Conservation (phyloP, 2,797 vertebrate species). For the Eurystomus glaucurus region DNA sequence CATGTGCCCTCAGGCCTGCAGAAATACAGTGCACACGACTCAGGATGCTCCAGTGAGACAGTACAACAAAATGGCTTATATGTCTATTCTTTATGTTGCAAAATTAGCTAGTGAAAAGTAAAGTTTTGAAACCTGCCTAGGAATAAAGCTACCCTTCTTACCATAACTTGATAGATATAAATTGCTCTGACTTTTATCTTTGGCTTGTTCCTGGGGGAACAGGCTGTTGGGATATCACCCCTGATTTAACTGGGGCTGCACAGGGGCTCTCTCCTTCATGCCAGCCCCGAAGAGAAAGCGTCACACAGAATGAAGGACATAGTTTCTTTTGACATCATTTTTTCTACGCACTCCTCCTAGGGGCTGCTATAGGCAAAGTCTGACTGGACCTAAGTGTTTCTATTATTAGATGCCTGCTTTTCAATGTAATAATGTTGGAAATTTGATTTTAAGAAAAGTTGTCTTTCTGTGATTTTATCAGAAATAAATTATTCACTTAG, state of each 20-base stretch:
- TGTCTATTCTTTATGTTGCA: neutral
- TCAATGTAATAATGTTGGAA: neutral
- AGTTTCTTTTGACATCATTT: neutral
- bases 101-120: neutral
- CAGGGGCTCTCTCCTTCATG: neutral
- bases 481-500: neutral
- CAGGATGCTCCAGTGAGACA: neutral
- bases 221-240: neutral
- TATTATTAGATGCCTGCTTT: neutral
- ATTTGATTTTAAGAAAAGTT: neutral
- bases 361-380: neutral
- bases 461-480: neutral
- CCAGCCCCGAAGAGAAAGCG: neutral
- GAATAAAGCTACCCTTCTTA: neutral
- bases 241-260: neutral
- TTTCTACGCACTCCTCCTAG: neutral
- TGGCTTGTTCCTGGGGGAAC: neutral
- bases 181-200: neutral
- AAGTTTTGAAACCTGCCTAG: neutral
- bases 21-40: rapidly evolving
- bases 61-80: neutral
- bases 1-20: neutral
- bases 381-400: neutral
- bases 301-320: neutral
- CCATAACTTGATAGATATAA: neutral